These are phyloP conservation scores for Lacanobia wlatinum DNA, from an alignment of 2,888 invertebrate species.

Conservation along the genomic window DNA sequence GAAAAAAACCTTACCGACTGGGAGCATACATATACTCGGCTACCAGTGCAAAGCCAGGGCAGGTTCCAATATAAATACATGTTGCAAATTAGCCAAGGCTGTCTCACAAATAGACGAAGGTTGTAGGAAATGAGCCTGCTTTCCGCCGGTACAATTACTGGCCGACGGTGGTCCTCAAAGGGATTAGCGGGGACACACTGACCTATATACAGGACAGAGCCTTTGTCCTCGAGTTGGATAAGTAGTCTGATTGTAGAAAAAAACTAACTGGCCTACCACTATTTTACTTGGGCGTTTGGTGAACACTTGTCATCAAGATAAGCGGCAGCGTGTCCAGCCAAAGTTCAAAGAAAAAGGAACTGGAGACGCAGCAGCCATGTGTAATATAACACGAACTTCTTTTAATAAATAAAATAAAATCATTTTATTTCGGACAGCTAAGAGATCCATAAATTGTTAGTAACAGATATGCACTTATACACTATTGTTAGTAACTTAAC, in stretches of 20 bases:
- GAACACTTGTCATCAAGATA: too few species aligned
- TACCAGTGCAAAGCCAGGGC: background rate
- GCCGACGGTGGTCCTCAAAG: constrained; percentile 13
- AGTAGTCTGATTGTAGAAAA: background rate
- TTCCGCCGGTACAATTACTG: constrained; percentile 16
- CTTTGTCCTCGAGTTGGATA: background rate
- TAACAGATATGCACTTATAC: too few species aligned
- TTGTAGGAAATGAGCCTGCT: constrained; percentile 15
- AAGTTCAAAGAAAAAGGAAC: too few species aligned
- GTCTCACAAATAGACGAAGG: constrained; percentile 20
- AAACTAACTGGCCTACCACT: background rate
- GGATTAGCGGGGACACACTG: constrained; percentile 31
- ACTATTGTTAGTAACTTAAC: too few species aligned
- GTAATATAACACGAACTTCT: too few species aligned
- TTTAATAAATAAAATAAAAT: too few species aligned
- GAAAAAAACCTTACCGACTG: background rate
- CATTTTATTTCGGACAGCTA: too few species aligned
- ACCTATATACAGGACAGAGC: constrained; percentile 22
- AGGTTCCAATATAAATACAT: background rate
- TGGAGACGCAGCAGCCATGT: too few species aligned
- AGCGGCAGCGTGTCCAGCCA: too few species aligned
- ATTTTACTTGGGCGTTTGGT: background rate
- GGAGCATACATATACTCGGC: background rate
- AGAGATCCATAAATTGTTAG: too few species aligned
- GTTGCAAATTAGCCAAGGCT: background rate